A percentile compares a stretch with the other conserved stretches of the same genome.
phyloP scores from a whole-genome alignment of 2,888 invertebrate species.

The Neoitamus cyanurus region DNA sequence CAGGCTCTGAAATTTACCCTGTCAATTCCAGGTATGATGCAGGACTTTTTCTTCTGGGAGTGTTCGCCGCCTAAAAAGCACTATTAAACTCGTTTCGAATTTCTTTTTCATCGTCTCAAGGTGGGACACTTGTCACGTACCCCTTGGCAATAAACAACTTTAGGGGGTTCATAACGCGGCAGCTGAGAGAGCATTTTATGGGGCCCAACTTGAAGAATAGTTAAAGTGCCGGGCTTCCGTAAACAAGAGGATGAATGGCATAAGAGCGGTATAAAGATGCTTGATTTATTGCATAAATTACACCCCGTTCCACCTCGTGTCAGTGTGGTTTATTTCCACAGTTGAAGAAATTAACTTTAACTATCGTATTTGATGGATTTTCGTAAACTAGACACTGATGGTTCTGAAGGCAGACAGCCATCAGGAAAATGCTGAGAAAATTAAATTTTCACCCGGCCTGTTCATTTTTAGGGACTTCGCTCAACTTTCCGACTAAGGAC shows the following conservation, averaged over 20 bases:
- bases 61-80: slow-evolving; percentile 7
- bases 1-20: background rate
- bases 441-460: background rate
- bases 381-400: background rate
- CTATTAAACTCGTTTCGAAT: slow-evolving; percentile 35
- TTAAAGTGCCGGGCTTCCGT: slow-evolving; percentile 31
- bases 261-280: slow-evolving; percentile 7
- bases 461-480: background rate
- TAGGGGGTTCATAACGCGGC: background rate
- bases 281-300: slow-evolving; percentile 30
- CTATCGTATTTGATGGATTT: background rate
- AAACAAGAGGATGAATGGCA: slow-evolving; percentile 33
- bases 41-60: background rate
- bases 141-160: slow-evolving; percentile 22
- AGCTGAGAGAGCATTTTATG: background rate
- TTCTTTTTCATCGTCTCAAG: slow-evolving; percentile 22
- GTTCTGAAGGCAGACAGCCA: background rate
- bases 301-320: background rate
- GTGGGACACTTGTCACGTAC: slow-evolving; percentile 39
- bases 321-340: background rate
- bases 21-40: slow-evolving; percentile 25
- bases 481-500: background rate
- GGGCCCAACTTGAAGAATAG: background rate
- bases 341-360: slow-evolving; percentile 2
- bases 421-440: background rate